Percentiles rank a stretch among this genome's conserved stretches.
These are phyloP conservation scores for Eurystomus gularis DNA, from an alignment of 2,113 vertebrate species.

Conservation along the genomic window DNA sequence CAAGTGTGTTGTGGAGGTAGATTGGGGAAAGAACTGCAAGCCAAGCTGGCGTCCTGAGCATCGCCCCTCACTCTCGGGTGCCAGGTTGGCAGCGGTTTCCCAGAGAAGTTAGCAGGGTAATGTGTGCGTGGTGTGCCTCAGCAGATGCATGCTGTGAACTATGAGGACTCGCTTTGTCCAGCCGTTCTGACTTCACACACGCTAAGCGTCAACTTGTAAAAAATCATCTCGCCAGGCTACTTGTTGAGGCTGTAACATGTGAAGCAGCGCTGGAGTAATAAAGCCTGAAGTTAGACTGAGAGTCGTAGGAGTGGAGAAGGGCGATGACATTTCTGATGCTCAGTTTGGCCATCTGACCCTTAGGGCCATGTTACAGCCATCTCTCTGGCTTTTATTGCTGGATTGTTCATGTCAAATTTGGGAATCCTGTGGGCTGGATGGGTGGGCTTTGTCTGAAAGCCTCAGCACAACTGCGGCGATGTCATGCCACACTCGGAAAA, in stretches of 20 bases:
- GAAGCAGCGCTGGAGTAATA: background rate
- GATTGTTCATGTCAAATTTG: background rate
- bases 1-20: background rate
- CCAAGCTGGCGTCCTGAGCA: background rate
- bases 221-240: background rate
- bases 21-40: background rate
- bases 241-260: background rate
- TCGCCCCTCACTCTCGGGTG: background rate
- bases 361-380: background rate
- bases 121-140: background rate
- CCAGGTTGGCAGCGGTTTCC: background rate
- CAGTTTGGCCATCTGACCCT: background rate
- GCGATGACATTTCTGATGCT: background rate
- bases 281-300: background rate
- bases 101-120: background rate
- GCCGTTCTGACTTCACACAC: background rate
- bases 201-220: background rate
- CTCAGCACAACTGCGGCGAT: background rate
- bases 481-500: fast-evolving
- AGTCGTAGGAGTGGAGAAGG: background rate
- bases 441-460: background rate
- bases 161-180: background rate
- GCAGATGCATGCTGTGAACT: background rate
- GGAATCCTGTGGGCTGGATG: background rate
- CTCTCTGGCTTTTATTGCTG: background rate